Evolutionary conservation across 2,888 invertebrate genomes (phyloP), one percentile per base, ranked within the genome.

Genomic region (Spilarctia lutea): DNA sequence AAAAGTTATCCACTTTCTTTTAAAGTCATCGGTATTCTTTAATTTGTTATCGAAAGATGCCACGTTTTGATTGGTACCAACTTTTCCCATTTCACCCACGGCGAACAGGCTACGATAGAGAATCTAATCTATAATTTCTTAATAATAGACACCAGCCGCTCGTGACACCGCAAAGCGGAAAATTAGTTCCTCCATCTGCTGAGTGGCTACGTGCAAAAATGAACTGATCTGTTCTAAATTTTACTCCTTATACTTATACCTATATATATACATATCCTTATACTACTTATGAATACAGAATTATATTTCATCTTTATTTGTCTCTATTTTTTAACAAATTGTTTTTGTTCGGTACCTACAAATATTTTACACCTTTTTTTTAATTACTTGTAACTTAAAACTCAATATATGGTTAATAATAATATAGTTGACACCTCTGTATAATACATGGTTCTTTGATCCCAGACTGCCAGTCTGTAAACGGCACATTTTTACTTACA

Each of bases 91-190:
- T 84, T 83, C 73, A 79, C 75, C 77, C 81, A 72, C 83, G 65
- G 42, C 75, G 78, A 81, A 76, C 83, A 79, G 78, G 74, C 79
- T 82, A 79, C 78, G 78, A 84, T 79, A 83, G 82, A 76, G 71
- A 81, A 82, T 83, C 85, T 83, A 84, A 84, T 84, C 85, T 84
- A 83, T 83, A 84, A 84, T 84, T 83, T 82, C 82, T 83, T 82
- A 79, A 84, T 84, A 84, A 83, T 82, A 84, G 80, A 74, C 77
- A 75, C 70, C 68, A 75, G 76, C 75, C 70, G 66, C 71, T 74
- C 68, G 70, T 65, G 75, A 65, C 68, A 74, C 81, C 78, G 45
- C 75, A 68, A 76, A 82, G 76, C 84, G 83, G 83, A 81, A 84
- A 84, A 84, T 84, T 84, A 81, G 81, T 68, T 79, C 75, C 75